Evolutionary conservation across 2,797 vertebrate genomes (phyloP), one percentile per base, ranked within the genome.

Genomic region (Enteromius afrohamiltoni): DNA sequence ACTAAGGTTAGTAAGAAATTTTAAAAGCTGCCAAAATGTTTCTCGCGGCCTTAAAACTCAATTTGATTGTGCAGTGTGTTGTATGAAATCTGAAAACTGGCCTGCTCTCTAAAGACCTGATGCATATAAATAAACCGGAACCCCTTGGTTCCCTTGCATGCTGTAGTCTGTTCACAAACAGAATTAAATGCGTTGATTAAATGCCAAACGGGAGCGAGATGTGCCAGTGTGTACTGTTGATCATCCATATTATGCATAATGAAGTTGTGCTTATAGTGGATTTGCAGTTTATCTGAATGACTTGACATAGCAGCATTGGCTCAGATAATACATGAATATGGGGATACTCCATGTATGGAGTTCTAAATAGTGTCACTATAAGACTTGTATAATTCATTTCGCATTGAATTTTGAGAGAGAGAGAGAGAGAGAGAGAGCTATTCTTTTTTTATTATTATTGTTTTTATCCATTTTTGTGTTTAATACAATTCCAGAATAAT

Each of bases 41-140:
- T 80, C 51, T 71, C 26, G 34, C 49, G 34, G 55, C 88, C 86
- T 88, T 87, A 89, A 89, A 89, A 90, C 91, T 92, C 91, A 86
- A 92, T 93, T 92, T 91, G 90, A 90, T 88, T 84, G 53, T 65
- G 88, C 85, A 86, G 87, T 68, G 23, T 82, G 89, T 91, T 91
- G 91, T 88, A 89, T 88, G 71, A 89, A 92, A 91, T 93, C 91
- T 89, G 90, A 91, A 92, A 92, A 90, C 82, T 90, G 90, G 62
- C 88, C 90, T 86, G 90, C 90, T 89, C 85, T 88, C 91, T 89
- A 81, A 89, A 92, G 92, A 91, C 91, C 88, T 88, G 91, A 93
- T 91, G 91, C 90, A 93, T 92, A 91, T 92, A 89, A 93, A 92
- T 77, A 13, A 65, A 40, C 47, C 8, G 17, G 45, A 45, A 16